Evolutionary conservation across 1,140 invertebrate genomes (phyloP).

Genomic region (Tetragonula clypearis): DNA sequence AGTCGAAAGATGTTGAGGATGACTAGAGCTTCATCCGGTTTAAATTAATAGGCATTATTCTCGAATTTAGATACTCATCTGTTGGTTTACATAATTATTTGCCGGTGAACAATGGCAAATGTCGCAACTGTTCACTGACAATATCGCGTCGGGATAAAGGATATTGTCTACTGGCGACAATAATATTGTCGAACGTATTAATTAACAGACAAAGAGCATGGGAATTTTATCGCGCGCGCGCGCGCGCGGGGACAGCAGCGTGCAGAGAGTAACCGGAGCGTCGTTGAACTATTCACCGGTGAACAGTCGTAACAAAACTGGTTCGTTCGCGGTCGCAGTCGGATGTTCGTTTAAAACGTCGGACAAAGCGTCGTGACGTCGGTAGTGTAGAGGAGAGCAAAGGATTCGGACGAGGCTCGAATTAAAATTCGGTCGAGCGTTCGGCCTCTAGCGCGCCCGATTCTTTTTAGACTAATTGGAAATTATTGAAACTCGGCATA

Average conservation of each 20-base stretch:
- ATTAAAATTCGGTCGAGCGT: constrained; percentile 40
- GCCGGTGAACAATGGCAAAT: not conserved
- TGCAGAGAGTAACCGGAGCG: not conserved
- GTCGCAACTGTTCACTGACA: not conserved
- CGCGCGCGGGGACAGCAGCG: too few relatives aligned
- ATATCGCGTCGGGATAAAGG: not conserved
- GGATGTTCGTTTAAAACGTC: not conserved
- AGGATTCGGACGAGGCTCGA: constrained; percentile 1
- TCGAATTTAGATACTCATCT: not conserved
- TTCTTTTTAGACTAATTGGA: constrained; percentile 45
- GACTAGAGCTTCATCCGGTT: not conserved
- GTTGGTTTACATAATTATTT: not conserved
- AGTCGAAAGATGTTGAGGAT: too few relatives aligned
- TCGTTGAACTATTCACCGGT: not conserved
- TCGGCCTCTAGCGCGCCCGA: not conserved
- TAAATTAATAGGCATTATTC: not conserved
- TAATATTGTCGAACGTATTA: constrained; percentile 18
- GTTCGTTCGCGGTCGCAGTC: not conserved
- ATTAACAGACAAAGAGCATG: not conserved
- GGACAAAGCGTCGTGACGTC: not conserved
- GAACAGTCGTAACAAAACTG: not conserved
- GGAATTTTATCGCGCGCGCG: too few relatives aligned
- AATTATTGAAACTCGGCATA: constrained; percentile 61
- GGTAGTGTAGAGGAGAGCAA: not conserved
- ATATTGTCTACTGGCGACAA: constrained; percentile 2